phyloP scores from a whole-genome alignment of 2,797 vertebrate species.

The Anguilla marmorata region DNA sequence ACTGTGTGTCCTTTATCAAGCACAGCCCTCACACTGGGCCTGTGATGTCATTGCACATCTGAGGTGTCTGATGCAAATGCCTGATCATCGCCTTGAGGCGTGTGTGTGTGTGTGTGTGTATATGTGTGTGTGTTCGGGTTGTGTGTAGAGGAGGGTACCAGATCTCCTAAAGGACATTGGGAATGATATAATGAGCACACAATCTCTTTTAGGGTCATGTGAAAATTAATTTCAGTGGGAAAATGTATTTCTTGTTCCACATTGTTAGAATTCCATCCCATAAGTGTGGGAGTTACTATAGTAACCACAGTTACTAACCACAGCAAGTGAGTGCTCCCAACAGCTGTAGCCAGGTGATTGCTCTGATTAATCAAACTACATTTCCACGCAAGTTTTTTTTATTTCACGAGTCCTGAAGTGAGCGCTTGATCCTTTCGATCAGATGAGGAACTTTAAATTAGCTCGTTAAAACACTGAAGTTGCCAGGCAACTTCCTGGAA shows the following conservation, averaged over 20 bases:
- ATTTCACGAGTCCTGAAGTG: not conserved
- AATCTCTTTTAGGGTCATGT: not conserved
- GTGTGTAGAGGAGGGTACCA: not conserved
- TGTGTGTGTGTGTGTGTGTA: not conserved
- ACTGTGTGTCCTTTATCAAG: constrained; percentile 11
- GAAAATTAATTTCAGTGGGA: not conserved
- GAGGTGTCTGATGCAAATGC: not conserved
- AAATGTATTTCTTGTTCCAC: not conserved
- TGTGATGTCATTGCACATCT: not conserved
- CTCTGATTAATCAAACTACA: not conserved
- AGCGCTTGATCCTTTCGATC: not conserved
- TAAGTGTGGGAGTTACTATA: too few relatives aligned
- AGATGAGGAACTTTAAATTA: not conserved
- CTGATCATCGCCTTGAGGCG: not conserved
- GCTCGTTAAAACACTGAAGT: not conserved
- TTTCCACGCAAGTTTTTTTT: not conserved
- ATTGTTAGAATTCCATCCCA: too few relatives aligned
- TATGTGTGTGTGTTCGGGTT: not conserved
- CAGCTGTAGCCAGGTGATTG: not conserved
- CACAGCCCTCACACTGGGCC: not conserved
- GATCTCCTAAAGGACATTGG: too few relatives aligned
- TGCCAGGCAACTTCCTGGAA: not conserved
- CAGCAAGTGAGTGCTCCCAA: not conserved
- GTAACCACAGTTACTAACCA: not conserved
- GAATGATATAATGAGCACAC: not conserved